Evolutionary conservation across 2,797 vertebrate genomes (phyloP).

Genomic region (Cephalopachus bancanus): DNA sequence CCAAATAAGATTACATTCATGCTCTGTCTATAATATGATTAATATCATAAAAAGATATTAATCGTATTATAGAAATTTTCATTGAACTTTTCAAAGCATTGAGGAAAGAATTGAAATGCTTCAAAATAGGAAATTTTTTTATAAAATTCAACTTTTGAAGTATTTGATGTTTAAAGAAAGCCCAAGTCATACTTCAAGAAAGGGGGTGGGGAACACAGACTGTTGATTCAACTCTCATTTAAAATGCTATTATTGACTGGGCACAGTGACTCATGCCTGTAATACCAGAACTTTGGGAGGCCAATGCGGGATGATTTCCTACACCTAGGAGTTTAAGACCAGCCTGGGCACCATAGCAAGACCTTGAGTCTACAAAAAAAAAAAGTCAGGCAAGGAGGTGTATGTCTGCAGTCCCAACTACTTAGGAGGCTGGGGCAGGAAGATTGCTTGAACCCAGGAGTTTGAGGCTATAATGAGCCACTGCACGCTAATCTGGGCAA

Average conservation of each 20-base stretch:
- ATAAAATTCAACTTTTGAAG: conserved; percentile 45
- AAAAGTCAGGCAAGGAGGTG: no score
- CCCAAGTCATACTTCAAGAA: background rate
- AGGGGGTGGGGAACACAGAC: background rate
- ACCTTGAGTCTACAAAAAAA: no score
- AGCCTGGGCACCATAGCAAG: no score
- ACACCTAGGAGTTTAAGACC: no score
- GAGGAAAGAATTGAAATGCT: background rate
- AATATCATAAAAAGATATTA: background rate
- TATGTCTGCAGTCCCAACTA: no score
- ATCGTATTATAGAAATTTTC: background rate
- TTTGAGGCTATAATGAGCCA: no score
- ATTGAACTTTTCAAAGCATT: background rate
- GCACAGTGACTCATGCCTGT: no score
- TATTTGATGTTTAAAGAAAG: background rate
- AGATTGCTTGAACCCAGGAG: no score
- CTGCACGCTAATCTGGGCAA: no score
- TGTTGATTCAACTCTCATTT: background rate
- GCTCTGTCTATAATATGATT: background rate
- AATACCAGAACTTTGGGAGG: no score
- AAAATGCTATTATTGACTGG: background rate
- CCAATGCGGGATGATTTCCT: no score
- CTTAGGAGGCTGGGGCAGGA: no score
- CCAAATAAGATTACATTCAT: conserved; percentile 7
- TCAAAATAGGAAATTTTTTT: background rate